phyloP scores from a whole-genome alignment of 2,888 invertebrate genomes.

The Petrolisthes manimaculis region DNA sequence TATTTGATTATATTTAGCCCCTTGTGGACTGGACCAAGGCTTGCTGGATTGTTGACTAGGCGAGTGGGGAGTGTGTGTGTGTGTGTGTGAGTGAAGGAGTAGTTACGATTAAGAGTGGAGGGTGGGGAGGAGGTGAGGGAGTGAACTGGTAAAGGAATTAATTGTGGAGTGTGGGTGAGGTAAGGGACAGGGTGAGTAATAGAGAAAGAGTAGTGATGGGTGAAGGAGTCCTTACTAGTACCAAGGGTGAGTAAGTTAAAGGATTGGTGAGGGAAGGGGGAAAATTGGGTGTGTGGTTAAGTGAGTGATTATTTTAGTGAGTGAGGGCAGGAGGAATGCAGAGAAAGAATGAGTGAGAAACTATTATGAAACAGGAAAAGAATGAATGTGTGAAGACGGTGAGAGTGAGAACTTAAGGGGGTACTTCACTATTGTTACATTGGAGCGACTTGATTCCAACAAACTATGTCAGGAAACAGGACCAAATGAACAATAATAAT shows the following conservation, averaged over 20 bases:
- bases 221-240: background rate
- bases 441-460: no score
- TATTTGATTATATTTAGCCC: constrained; percentile 23
- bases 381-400: background rate
- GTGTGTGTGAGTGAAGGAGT: background rate
- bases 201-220: background rate
- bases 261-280: background rate
- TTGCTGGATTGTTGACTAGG: background rate
- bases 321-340: background rate
- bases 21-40: background rate
- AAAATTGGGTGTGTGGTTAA: background rate
- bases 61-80: constrained; percentile 19
- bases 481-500: no score
- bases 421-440: background rate
- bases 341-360: background rate
- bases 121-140: background rate
- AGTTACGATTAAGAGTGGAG: background rate
- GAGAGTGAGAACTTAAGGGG: background rate
- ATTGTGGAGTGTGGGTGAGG: background rate
- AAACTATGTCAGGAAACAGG: no score
- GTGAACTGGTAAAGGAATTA: background rate
- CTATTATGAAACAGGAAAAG: background rate
- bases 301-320: background rate
- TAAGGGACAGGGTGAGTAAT: background rate
- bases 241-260: background rate